A percentile compares a stretch with the other conserved stretches of the same genome.
phyloP scores from a whole-genome alignment of 1,140 invertebrate species.

The Vanessa tameamea region DNA sequence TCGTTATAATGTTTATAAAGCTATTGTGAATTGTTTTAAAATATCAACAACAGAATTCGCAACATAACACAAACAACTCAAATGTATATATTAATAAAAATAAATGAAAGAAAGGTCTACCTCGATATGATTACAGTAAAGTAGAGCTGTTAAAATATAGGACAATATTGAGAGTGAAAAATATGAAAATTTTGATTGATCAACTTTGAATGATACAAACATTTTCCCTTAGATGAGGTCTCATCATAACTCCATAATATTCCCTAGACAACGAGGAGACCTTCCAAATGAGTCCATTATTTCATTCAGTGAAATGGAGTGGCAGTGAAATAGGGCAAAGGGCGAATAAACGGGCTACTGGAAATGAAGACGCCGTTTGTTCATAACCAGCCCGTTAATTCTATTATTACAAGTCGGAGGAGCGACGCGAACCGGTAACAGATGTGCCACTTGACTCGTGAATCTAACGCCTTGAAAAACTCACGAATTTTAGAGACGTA shows the following conservation, averaged over 20 bases:
- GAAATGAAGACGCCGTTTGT: constrained; percentile 78
- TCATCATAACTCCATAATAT: constrained; percentile 60
- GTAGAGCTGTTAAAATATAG: no score
- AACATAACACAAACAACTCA: no score
- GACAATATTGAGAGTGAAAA: neutral
- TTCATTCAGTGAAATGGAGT: constrained; percentile 74
- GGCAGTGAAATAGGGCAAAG: constrained; percentile 74
- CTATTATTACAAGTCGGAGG: constrained; percentile 76
- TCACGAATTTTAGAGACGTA: constrained; percentile 45
- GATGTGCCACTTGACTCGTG: constrained; percentile 70
- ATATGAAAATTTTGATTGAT: constrained; percentile 1
- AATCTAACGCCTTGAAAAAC: constrained; percentile 56
- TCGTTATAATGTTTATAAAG: no score
- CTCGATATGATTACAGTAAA: no score
- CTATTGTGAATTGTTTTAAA: no score
- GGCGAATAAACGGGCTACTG: constrained; percentile 70
- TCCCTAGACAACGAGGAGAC: constrained; percentile 55
- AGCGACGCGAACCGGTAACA: constrained; percentile 69
- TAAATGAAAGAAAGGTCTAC: no score
- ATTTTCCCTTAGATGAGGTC: constrained; percentile 38
- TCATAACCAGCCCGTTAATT: constrained; percentile 80
- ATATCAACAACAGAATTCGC: no score
- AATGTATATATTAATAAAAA: no score
- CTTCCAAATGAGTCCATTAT: constrained; percentile 72
- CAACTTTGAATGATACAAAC: constrained; percentile 30